phyloP scores from a whole-genome alignment of 2,113 vertebrate genomes.

The Quiscalus mexicanus region DNA sequence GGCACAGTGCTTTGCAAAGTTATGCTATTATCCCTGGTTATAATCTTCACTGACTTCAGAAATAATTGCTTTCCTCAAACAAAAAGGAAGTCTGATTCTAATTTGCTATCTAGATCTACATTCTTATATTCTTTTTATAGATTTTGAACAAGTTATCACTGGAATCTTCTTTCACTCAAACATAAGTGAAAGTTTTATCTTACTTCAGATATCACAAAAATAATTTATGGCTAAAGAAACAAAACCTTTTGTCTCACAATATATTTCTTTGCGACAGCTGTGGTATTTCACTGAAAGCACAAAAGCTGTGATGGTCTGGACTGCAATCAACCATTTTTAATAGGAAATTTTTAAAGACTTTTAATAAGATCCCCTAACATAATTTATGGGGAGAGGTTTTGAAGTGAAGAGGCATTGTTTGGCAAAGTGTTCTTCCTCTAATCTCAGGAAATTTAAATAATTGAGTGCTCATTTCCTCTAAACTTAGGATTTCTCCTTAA shows the following conservation, averaged over 20 bases:
- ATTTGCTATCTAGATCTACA: conserved; percentile 84
- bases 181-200: conserved; percentile 88
- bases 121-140: conserved; percentile 86
- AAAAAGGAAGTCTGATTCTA: conserved; percentile 85
- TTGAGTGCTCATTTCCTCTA: conserved; percentile 80
- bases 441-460: conserved; percentile 88
- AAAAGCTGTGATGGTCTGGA: conserved; percentile 83
- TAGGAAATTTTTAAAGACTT: conserved; percentile 86
- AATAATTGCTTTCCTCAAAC: conserved; percentile 77
- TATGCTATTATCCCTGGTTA: conserved; percentile 78
- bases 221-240: conserved; percentile 84
- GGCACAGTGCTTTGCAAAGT: conserved; percentile 68
- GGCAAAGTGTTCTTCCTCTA: conserved; percentile 90
- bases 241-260: conserved; percentile 84
- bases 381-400: conserved; percentile 92
- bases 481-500: conserved; percentile 72
- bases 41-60: conserved; percentile 75
- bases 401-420: conserved; percentile 94
- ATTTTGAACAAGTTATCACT: conserved; percentile 81
- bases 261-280: conserved; percentile 91
- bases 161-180: conserved; percentile 83
- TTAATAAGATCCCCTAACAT: conserved; percentile 87
- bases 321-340: conserved; percentile 88
- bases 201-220: conserved; percentile 79
- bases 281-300: conserved; percentile 85